Base-by-base conservation (phyloP, 2,113 vertebrate genomes). In the Panurus biarmicus region DNA sequence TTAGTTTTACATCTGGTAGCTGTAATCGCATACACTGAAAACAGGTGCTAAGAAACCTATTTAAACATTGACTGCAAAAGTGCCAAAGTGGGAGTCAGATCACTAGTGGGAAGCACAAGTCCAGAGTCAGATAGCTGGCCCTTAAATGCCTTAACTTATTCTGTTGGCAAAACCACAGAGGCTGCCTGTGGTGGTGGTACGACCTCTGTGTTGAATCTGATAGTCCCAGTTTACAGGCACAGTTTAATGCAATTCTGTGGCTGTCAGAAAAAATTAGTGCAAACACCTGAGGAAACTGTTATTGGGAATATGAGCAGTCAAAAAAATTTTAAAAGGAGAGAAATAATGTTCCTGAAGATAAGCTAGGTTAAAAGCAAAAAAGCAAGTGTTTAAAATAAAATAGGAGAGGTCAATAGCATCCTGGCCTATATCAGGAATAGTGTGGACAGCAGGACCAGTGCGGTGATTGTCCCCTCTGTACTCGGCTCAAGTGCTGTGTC, bases 31-130 rank as follows among this genome's bases (percentile, higher is more conserved):
- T 72, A 33, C 86, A 61, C 31, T 58, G 48, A 56, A 92, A 72
- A 82, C 67, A 92, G 82, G 62, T 90, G 74, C 57, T 90, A 85
- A 53, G 67, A 94, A 90, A 75, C 70, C 38, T 70, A 35, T 58
- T 90, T 57, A 88, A 92, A 65, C 73, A 93, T 57, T 90, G 45
- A 65, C 85, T 69, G 45, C 48, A 61, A 36, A 85, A 85, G 28
- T 82, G 78, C 58, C 89, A 76, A 85, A 90, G 66, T 65, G 20
- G 45, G 58, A 85, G 36, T 92, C 72, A 75, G n/a, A 92, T 35
- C 28, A 1, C 36, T 50, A 87, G 33, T 65, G 16, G 13, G 79
- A 90, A 93, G 48, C 38, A 65, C 11, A 81, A 75, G 45, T 54
- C 28, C 16, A 31, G 65, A 10, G 0, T 67, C 61, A 90, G 78